Evolutionary conservation across 2,113 vertebrate genomes (phyloP), one percentile per base, ranked within the genome.

Genomic region (Lethenteron reissneri): DNA sequence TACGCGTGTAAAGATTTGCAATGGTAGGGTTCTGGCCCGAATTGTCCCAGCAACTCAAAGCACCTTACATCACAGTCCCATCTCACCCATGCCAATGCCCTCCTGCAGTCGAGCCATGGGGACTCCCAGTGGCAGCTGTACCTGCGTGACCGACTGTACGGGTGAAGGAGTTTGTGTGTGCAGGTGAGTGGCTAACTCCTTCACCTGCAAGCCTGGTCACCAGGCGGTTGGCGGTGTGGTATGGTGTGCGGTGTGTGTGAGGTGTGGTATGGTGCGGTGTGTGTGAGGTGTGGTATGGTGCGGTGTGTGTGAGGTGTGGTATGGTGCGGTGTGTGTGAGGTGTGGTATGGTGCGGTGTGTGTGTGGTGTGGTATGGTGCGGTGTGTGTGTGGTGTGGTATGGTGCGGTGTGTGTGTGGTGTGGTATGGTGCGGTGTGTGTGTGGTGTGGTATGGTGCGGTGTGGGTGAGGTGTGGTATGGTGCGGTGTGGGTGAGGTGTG

Each of bases 181-280:
- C n/a, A n/a, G n/a, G n/a, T n/a, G n/a, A n/a, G n/a, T n/a, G n/a
- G n/a, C n/a, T n/a, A n/a, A n/a, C n/a, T n/a, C n/a, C n/a, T n/a
- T n/a, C n/a, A n/a, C n/a, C 82, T 88, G 80, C 70, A 86, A 81
- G 75, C 84, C 82, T n/a, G 74, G 77, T 82, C 73, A 87, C 80
- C 10, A 89, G 81, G 59, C 76, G 81, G 76, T 83, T 87, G 69
- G 81, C 83, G 72, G 85, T 76, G 71, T 83, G 77, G 58, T n/a
- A 83, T 80, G 56, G 81, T 84, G 74, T 59, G 11, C 60, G 56
- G 58, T 10, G 60, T 60, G 56, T 19, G 59, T 60, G 17, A 60
- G 15, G 59, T 57, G n/a, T 64, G 14, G 69, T 3, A n/a, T 60
- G 15, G 4, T 72, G 21, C 25, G 15, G 59, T 57, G n/a, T 64